These are phyloP conservation scores for Trematomus loennbergii DNA, from an alignment of 2,113 vertebrate species.

Conservation along the genomic window DNA sequence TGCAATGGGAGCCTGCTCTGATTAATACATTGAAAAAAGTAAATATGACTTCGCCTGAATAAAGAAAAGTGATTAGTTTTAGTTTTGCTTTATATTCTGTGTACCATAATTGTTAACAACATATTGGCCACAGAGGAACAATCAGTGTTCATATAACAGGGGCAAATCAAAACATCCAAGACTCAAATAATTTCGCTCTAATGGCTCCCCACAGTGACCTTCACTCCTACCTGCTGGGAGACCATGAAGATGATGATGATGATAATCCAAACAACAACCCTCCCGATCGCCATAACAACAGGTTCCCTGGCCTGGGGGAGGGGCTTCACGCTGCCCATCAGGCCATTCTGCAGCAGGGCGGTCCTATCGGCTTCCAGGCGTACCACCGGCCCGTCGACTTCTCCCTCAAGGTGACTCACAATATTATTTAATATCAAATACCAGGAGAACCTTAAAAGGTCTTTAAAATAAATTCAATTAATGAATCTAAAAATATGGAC, in stretches of 20 bases:
- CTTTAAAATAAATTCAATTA: too few relatives aligned
- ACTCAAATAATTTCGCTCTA: background rate
- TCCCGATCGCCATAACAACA: conserved; percentile 86
- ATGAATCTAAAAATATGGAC: too few relatives aligned
- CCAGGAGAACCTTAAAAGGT: too few relatives aligned
- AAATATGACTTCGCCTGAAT: too few relatives aligned
- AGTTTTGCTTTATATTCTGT: too few relatives aligned
- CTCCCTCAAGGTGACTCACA: conserved; percentile 88
- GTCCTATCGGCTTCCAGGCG: conserved; percentile 94
- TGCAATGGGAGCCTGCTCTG: too few relatives aligned
- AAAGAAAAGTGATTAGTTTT: too few relatives aligned
- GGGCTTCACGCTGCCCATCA: conserved; percentile 96
- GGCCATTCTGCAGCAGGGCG: conserved; percentile 95
- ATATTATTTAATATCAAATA: background rate
- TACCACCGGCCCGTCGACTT: conserved; percentile 94
- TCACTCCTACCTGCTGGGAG: conserved; percentile 95
- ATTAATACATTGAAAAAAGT: too few relatives aligned
- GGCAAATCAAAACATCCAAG: background rate
- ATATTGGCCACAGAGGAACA: too few relatives aligned
- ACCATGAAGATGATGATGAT: conserved; percentile 93
- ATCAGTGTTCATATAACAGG: too few relatives aligned
- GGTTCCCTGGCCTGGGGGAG: conserved; percentile 91
- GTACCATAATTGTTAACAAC: too few relatives aligned
- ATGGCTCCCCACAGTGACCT: conserved; percentile 87
- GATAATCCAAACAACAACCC: conserved; percentile 84